Evolutionary conservation across 2,888 invertebrate species (phyloP), one percentile per base, ranked within the genome.

Genomic region (Prosopocoilus inquinatus): DNA sequence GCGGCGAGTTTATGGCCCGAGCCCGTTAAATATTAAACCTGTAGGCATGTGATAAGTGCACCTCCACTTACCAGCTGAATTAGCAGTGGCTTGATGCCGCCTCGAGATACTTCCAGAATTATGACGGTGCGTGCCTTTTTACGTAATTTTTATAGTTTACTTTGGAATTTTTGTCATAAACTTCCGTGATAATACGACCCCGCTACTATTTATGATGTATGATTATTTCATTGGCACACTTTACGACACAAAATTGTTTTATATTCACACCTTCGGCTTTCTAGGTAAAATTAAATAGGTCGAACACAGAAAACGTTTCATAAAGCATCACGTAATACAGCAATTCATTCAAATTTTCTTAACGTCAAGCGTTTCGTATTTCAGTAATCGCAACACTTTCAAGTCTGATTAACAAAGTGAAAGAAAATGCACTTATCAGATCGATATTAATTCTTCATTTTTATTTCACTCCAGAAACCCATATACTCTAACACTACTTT

Each of bases 11-110:
- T 67, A 69, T 68, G 66, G 67, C 65, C 63, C 57, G 62, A 65
- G 67, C 62, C 69, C 67, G 73, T 73, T 74, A 74, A 74, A 74
- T 74, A 74, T 74, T 73, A 72, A 74, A 70, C 69, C 72, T 73
- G 73, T 69, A 67, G 69, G 69, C 68, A 68, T 69, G 71, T 72
- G 74, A 74, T 73, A 74, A 74, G 74, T 74, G 69, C 72, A 68
- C 70, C 68, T 61, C 71, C 70, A 73, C 73, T 72, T 73, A 71
- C 67, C 66, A 66, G 60, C 62, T 67, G 69, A 71, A 71, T 72
- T 72, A 72, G 67, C 70, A 63, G 61, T 65, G 63, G 63, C 67
- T 61, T 62, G 63, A 62, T 64, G 66, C 67, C 65, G 65, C 67
- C 60, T 59, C 65, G 65, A 67, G 71, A 73, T 73, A 71, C 54